Conservation (phyloP, 1,140 invertebrate genomes). For the Samia ricini region DNA sequence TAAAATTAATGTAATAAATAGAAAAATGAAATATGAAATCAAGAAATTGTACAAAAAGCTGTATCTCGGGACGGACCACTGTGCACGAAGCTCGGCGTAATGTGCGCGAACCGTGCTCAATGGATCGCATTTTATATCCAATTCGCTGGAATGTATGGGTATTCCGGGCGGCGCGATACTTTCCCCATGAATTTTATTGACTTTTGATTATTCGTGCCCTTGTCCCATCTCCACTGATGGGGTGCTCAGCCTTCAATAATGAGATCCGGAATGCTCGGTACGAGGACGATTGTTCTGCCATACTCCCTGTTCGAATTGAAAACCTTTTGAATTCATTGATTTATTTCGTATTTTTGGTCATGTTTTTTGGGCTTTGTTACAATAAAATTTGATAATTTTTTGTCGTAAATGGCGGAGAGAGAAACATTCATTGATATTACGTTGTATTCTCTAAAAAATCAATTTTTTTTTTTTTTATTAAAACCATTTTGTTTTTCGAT, state of each 20-base stretch:
- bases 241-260: constrained; percentile 20
- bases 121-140: constrained; percentile 26
- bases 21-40: no score
- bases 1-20: no score
- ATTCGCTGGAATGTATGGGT: constrained; percentile 16
- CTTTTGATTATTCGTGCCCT: constrained; percentile 29
- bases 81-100: background rate
- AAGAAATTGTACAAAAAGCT: background rate
- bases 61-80: no score
- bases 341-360: background rate
- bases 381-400: no score
- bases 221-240: constrained; percentile 11
- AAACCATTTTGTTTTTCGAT: no score
- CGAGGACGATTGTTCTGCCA: background rate
- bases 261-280: constrained; percentile 16
- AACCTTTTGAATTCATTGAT: background rate
- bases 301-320: background rate
- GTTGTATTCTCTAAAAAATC: no score
- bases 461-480: no score
- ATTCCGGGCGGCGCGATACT: constrained; percentile 8
- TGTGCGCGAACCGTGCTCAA: constrained; percentile 23
- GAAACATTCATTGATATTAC: no score
- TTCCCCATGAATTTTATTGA: constrained; percentile 30
- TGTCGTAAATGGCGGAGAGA: no score
- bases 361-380: background rate